Percentiles rank a stretch among this genome's conserved stretches.
Evolutionary conservation across 2,888 invertebrate genomes (phyloP).

Genomic region (Amphipyra tragopoginis): DNA sequence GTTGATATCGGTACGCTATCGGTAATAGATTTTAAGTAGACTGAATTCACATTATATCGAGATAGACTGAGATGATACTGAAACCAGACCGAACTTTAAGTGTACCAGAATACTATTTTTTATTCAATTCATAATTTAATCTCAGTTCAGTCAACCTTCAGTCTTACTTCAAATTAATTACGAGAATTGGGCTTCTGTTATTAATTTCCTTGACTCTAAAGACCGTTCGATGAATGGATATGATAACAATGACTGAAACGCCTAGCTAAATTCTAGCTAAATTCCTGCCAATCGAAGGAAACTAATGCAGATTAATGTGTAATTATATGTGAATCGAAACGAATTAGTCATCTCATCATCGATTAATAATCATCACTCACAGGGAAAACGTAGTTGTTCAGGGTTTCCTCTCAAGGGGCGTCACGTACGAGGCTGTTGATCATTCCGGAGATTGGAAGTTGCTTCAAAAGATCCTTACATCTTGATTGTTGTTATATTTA

Average conservation of each 20-base stretch:
- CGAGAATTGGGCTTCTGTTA: no score
- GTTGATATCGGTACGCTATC: no score
- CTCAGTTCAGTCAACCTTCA: no score
- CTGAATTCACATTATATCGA: no score
- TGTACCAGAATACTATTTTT: no score
- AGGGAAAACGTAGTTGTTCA: constrained; percentile 67
- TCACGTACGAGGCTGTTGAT: constrained; percentile 77
- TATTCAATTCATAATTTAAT: no score
- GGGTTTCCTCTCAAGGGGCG: constrained; percentile 73
- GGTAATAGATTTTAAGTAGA: no score
- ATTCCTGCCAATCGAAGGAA: constrained; percentile 27
- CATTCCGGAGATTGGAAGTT: constrained; percentile 35
- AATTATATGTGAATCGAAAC: constrained; percentile 23
- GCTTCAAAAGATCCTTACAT: not conserved
- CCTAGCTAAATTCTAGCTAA: no score
- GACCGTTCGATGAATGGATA: constrained; percentile 8
- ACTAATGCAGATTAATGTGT: constrained; percentile 31
- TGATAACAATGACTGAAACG: constrained; percentile 26
- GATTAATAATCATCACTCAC: constrained; percentile 34
- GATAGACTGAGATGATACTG: no score
- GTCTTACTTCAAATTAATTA: no score
- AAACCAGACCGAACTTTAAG: no score
- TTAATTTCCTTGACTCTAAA: constrained; percentile 1
- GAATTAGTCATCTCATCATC: constrained; percentile 38
- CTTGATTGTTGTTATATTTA: not conserved